Base-by-base conservation (phyloP, 2,888 invertebrate genomes). In the Atherix ibis region DNA sequence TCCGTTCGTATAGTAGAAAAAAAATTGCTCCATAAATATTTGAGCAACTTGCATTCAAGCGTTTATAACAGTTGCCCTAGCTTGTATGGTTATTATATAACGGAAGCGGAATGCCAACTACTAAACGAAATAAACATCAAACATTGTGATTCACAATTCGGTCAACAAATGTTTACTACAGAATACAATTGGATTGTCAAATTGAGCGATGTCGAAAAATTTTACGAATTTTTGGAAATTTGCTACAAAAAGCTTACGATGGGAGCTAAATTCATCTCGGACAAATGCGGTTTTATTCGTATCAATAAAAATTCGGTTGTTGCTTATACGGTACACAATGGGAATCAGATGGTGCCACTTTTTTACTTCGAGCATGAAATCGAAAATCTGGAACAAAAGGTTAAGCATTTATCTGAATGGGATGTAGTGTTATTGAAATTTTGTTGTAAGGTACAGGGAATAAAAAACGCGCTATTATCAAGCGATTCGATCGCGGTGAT, bases 251-350 rank as follows among this genome's bases (percentile, higher is more conserved):
- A 88, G 57, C 63, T 88, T 45, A 67, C 82, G 33, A 66, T 67
- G 10, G 74, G 75, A 43, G 76, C 72, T 48, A 72, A 73, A 44
- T 75, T 73, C 46, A 62, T 66, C 9, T 68, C 73, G 40, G 84
- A 85, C 56, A 77, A 84, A 51, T 89, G 89, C 59, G 89, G 89
- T 34, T 89, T 89, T 52, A 84, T 89, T 48, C 69, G 85, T 40
- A 88, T 89, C 44, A 91, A 91, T 56, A 85, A 85, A 53, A 91
- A 88, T 58, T 85, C 88, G 0, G 87, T 91, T 17, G 88, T 91
- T 35, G 92, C 92, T 1, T 92, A 88, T 52, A 87, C 91, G 3
- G 76, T 84, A 27, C 73, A 82, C 48, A 79, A 79, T 46, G 71
- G 67, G 43, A 76, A 80, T 47, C 87, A 88, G 58, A 88, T 82